Percentiles rank a stretch among this genome's conserved stretches.
These are phyloP conservation scores for Lutra lutra DNA, from an alignment of 2,797 vertebrate species.

Conservation along the genomic window DNA sequence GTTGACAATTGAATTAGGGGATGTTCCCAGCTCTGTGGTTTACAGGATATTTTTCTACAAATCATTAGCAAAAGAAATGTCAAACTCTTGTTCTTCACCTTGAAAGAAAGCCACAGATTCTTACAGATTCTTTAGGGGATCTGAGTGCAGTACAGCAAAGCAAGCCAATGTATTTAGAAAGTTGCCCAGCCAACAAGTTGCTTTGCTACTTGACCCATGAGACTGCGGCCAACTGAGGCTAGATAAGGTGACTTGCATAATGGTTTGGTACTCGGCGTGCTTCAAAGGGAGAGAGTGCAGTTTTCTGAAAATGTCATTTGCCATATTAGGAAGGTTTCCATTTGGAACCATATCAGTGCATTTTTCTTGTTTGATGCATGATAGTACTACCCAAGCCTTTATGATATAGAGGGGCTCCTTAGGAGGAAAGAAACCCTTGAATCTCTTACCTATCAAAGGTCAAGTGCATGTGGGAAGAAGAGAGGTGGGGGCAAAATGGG, in stretches of 20 bases:
- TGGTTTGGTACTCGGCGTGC: not conserved
- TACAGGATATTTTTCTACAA: conserved; percentile 50
- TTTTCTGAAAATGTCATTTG: conserved; percentile 6
- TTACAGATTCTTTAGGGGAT: conserved; percentile 45
- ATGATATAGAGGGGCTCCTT: not conserved
- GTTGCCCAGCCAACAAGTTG: conserved; percentile 14
- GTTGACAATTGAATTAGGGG: conserved; percentile 66
- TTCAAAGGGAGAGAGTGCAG: not conserved
- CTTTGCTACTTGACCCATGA: conserved; percentile 38
- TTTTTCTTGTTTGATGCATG: not conserved
- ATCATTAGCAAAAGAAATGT: conserved; percentile 60
- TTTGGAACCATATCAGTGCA: not conserved
- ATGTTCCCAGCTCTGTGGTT: conserved; percentile 50
- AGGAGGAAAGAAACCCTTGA: not conserved
- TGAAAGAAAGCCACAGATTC: conserved; percentile 55
- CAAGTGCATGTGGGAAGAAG: not conserved
- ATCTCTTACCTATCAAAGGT: not conserved
- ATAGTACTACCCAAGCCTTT: not conserved
- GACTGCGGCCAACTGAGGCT: not conserved
- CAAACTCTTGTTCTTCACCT: conserved; percentile 54
- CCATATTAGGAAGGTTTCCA: not conserved
- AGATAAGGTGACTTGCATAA: conserved; percentile 30
- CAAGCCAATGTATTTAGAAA: conserved; percentile 4
- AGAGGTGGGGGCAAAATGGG: not conserved
- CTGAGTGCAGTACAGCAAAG: conserved; percentile 23